Percentiles rank a stretch among this genome's conserved stretches.
These are phyloP conservation scores for Myodes glareolus DNA, from an alignment of 2,113 vertebrate species.

Conservation along the genomic window DNA sequence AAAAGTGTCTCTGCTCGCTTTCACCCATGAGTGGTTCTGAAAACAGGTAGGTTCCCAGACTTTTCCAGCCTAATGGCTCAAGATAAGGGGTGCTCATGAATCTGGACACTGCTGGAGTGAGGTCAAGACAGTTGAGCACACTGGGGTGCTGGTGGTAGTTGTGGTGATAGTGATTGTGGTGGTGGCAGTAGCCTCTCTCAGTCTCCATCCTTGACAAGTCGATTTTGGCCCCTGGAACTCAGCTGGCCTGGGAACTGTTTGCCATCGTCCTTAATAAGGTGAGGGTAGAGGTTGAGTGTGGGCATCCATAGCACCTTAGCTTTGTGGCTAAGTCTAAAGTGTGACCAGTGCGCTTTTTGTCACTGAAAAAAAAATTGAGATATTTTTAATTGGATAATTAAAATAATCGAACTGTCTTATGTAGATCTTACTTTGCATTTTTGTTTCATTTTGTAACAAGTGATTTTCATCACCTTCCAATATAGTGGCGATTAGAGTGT, in stretches of 20 bases:
- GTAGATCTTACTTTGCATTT: not conserved
- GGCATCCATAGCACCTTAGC: not conserved
- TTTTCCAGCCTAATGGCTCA: not conserved
- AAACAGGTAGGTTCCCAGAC: not conserved
- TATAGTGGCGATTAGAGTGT: not conserved
- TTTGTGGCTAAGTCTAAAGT: not conserved
- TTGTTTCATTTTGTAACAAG: not conserved
- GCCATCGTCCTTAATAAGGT: not conserved
- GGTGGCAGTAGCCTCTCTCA: not conserved
- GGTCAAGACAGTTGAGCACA: not conserved
- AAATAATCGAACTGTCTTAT: not conserved
- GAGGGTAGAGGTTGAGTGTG: not conserved
- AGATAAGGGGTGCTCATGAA: not conserved
- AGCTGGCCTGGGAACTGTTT: not conserved
- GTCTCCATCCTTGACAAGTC: not conserved
- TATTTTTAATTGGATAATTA: not conserved
- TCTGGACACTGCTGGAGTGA: not conserved
- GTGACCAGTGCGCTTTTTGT: not conserved
- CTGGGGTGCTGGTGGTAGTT: too few species aligned
- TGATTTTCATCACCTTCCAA: slow-evolving; percentile 16
- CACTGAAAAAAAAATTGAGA: not conserved
- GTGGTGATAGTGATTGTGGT: not conserved
- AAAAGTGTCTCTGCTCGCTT: not conserved
- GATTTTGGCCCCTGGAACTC: not conserved
- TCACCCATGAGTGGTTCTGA: not conserved